These are phyloP conservation scores for Synergus umbraculus DNA, from an alignment of 2,888 invertebrate species.

Conservation along the genomic window DNA sequence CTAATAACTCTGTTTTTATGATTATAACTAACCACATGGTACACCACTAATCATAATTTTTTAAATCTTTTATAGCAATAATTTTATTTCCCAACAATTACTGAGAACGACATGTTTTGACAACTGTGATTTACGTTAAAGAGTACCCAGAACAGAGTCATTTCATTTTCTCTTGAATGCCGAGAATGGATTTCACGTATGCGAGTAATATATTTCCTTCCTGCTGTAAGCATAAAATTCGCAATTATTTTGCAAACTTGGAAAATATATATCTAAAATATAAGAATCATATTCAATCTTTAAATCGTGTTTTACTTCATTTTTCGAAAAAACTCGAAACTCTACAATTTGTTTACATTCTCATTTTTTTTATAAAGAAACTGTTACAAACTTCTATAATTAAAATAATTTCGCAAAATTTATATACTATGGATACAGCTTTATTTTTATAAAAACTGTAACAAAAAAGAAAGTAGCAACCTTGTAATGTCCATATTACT, in stretches of 20 bases:
- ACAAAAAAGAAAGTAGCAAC: background rate
- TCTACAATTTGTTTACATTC: too few species aligned
- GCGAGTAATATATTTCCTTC: background rate
- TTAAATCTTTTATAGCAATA: background rate
- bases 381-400: background rate
- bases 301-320: too few species aligned
- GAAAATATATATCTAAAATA: background rate
- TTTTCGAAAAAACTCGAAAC: background rate
- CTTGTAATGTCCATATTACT: background rate
- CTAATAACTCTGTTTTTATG: background rate
- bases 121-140: background rate
- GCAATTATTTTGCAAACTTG: background rate
- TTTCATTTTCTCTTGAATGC: background rate
- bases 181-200: background rate
- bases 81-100: background rate
- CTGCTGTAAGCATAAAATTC: background rate
- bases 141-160: background rate
- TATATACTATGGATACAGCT: too few species aligned
- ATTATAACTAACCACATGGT: background rate
- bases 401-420: background rate
- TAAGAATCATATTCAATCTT: background rate
- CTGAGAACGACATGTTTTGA: background rate
- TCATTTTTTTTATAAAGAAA: background rate
- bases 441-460: background rate
- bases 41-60: background rate